Percentiles rank a stretch among this genome's conserved stretches.
Conservation (phyloP, 2,888 invertebrate genomes). For the Leptodirus hochenwartii region DNA sequence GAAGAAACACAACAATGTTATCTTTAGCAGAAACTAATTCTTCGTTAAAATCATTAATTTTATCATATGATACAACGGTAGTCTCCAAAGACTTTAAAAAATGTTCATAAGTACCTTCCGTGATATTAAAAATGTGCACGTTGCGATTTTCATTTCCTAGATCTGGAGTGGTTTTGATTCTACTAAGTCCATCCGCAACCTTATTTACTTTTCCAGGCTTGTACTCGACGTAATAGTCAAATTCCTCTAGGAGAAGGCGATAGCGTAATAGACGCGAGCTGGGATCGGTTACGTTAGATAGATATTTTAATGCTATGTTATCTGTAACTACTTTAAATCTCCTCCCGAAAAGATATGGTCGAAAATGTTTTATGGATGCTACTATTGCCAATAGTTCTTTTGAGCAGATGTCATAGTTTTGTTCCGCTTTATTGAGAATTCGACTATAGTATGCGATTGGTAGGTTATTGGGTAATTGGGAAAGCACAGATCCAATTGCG, state of each 20-base stretch:
- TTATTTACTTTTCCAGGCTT: conserved; percentile 17
- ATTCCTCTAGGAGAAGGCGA: conserved; percentile 18
- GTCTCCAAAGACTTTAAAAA: too few relatives aligned
- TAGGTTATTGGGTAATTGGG: conserved; percentile 15
- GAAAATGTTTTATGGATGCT: conserved; percentile 15
- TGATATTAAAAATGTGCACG: too few relatives aligned
- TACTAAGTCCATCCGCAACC: conserved; percentile 18
- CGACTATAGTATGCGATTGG: conserved; percentile 18
- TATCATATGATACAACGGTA: too few relatives aligned
- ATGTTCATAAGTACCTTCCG: too few relatives aligned
- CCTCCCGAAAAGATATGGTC: conserved; percentile 19
- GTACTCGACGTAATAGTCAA: conserved; percentile 18
- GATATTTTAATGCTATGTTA: conserved; percentile 18
- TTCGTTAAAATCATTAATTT: too few relatives aligned
- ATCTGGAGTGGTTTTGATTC: too few relatives aligned
- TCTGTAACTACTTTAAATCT: conserved; percentile 20
- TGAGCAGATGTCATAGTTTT: conserved; percentile 19
- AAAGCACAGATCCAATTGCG: too few relatives aligned
- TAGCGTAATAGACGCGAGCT: conserved; percentile 16
- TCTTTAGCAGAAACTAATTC: conserved; percentile 3
- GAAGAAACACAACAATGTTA: conserved; percentile 4
- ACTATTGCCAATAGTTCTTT: conserved; percentile 19
- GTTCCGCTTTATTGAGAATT: conserved; percentile 16
- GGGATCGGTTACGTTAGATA: conserved; percentile 18
- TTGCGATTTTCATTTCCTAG: too few relatives aligned